Conservation (phyloP, 2,113 vertebrate species). For the Sinosuthora webbiana region DNA sequence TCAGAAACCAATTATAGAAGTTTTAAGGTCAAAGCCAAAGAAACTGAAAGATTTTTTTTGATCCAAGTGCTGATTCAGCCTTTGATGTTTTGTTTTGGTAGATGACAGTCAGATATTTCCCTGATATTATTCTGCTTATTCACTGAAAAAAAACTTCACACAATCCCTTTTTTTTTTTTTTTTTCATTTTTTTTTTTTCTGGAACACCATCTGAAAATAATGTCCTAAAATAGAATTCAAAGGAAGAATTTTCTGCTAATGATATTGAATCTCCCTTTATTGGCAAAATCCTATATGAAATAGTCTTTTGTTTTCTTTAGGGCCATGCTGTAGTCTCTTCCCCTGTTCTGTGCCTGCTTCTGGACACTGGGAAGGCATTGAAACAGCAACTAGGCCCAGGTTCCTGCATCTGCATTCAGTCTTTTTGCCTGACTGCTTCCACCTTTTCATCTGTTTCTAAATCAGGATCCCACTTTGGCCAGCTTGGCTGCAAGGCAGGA, state of each 20-base stretch:
- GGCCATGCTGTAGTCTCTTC: not conserved
- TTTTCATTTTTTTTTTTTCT: not conserved
- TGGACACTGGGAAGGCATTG: not conserved
- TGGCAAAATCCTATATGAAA: not conserved
- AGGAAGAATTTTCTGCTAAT: not conserved
- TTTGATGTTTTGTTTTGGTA: not conserved
- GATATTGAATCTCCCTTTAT: not conserved
- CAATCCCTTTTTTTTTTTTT: not conserved
- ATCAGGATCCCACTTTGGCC: not conserved
- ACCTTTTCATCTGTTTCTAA: not conserved
- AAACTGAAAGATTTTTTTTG: not conserved
- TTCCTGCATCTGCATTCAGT: not conserved
- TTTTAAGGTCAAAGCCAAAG: not conserved
- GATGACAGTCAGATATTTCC: not conserved
- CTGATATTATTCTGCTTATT: not conserved
- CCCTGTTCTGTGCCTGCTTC: not conserved
- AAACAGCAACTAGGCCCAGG: not conserved
- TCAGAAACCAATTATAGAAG: not conserved
- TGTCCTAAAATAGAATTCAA: not conserved
- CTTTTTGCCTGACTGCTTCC: not conserved
- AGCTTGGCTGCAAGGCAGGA: not conserved
- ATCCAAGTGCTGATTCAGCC: not conserved
- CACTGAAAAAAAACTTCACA: not conserved
- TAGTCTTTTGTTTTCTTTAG: not conserved
- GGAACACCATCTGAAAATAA: not conserved